These are phyloP conservation scores for Lepidonotus clava DNA, from an alignment of 2,888 invertebrate genomes.

Conservation along the genomic window DNA sequence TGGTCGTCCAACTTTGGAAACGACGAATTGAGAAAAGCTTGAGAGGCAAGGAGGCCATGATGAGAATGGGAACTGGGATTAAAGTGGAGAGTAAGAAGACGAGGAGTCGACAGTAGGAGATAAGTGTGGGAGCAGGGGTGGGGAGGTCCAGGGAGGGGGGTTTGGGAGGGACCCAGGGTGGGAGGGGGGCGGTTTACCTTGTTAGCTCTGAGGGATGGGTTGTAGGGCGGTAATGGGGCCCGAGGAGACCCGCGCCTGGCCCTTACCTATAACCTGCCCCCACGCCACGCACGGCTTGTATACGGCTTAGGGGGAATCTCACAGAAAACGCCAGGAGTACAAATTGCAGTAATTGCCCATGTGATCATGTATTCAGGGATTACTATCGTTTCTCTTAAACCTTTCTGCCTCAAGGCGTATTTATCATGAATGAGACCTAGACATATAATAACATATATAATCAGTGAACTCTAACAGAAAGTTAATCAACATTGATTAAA, in stretches of 20 bases:
- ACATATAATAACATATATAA: too few relatives aligned
- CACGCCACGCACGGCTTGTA: background rate
- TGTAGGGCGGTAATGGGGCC: background rate
- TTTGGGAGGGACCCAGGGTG: background rate
- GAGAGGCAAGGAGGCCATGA: background rate
- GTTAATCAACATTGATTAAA: too few relatives aligned
- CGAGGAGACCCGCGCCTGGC: background rate
- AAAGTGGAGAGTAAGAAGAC: background rate
- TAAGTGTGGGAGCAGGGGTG: background rate
- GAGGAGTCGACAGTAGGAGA: background rate
- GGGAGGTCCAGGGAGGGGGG: background rate
- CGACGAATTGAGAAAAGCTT: too few relatives aligned
- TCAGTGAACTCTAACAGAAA: too few relatives aligned
- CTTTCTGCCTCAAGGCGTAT: too few relatives aligned
- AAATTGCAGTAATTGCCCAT: too few relatives aligned
- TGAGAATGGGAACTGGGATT: background rate
- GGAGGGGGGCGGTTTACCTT: conserved; percentile 7
- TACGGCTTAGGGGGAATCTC: too few relatives aligned
- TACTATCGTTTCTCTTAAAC: too few relatives aligned
- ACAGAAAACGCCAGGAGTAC: too few relatives aligned
- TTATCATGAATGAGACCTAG: too few relatives aligned
- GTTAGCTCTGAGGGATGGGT: background rate
- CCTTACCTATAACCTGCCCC: background rate
- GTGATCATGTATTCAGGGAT: too few relatives aligned
- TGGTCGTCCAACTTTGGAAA: too few relatives aligned